Conservation (phyloP, 2,888 invertebrate genomes). For the Malthinus seriepunctatus region DNA sequence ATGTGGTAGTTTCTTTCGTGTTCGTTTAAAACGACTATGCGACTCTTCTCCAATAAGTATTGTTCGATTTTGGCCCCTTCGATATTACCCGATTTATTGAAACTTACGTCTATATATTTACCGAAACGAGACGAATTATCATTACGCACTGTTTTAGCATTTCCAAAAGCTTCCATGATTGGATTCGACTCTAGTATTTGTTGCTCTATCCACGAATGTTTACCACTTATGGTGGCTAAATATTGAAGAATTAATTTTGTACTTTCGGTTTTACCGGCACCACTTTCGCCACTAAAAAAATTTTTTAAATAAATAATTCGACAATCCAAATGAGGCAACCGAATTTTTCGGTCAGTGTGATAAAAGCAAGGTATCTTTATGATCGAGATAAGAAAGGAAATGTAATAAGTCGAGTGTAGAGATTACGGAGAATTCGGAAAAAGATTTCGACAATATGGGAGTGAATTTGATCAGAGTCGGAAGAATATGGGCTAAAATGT, state of each 20-base stretch:
- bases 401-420: too few species aligned
- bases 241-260: slow-evolving; percentile 94
- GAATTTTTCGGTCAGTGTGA: background rate
- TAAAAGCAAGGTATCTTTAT: too few species aligned
- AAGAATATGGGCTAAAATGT: too few species aligned
- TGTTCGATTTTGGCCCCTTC: slow-evolving; percentile 95
- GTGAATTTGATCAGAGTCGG: too few species aligned
- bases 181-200: slow-evolving; percentile 97
- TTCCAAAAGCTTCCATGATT: slow-evolving; percentile 95
- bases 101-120: slow-evolving; percentile 91
- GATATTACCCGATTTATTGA: slow-evolving; percentile 73
- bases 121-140: slow-evolving; percentile 97
- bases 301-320: slow-evolving; percentile 7
- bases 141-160: slow-evolving; percentile 93
- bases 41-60: slow-evolving; percentile 91
- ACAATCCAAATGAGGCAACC: background rate
- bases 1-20: slow-evolving; percentile 96
- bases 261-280: slow-evolving; percentile 95
- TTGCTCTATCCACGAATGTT: slow-evolving; percentile 97
- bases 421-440: too few species aligned
- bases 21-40: slow-evolving; percentile 85
- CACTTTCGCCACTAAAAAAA: slow-evolving; percentile 86
- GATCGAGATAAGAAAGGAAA: too few species aligned
- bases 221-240: slow-evolving; percentile 89
- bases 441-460: too few species aligned